phyloP scores from a whole-genome alignment of 2,113 vertebrate species.

The Colossoma macropomum region DNA sequence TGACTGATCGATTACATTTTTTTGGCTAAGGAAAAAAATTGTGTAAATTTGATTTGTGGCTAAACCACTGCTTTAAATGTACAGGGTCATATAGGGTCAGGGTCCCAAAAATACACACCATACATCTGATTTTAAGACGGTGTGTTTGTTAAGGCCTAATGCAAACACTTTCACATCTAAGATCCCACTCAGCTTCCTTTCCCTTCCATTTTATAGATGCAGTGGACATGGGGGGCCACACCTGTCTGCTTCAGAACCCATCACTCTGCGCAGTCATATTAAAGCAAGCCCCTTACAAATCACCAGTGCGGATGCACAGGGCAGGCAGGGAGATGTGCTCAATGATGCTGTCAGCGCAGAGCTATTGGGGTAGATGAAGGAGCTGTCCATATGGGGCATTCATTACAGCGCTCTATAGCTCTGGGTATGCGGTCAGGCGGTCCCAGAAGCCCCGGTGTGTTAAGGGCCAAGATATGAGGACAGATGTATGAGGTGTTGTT shows the following conservation, averaged over 20 bases:
- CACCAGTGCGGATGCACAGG: background rate
- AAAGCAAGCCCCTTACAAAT: slow-evolving; percentile 29
- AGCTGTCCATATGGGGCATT: slow-evolving; percentile 1
- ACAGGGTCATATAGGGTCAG: too few species aligned
- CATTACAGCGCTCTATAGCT: background rate
- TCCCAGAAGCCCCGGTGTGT: slow-evolving; percentile 1
- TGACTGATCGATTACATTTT: too few species aligned
- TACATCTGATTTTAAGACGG: too few species aligned
- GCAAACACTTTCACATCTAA: too few species aligned
- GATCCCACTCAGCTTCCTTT: too few species aligned
- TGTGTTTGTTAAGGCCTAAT: too few species aligned
- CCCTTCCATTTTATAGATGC: background rate
- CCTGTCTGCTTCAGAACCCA: background rate
- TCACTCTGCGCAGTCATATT: slow-evolving; percentile 22
- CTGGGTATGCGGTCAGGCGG: background rate
- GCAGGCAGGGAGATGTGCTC: slow-evolving; percentile 19
- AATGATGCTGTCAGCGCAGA: slow-evolving; percentile 15
- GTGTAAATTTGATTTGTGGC: too few species aligned
- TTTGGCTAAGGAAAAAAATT: too few species aligned
- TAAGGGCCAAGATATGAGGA: background rate
- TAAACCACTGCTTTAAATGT: too few species aligned
- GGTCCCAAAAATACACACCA: too few species aligned
- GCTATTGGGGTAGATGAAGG: slow-evolving; percentile 5
- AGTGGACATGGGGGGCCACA: background rate
- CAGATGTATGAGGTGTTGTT: background rate